Conservation (phyloP, 2,888 invertebrate species). For the Harmothoe impar region DNA sequence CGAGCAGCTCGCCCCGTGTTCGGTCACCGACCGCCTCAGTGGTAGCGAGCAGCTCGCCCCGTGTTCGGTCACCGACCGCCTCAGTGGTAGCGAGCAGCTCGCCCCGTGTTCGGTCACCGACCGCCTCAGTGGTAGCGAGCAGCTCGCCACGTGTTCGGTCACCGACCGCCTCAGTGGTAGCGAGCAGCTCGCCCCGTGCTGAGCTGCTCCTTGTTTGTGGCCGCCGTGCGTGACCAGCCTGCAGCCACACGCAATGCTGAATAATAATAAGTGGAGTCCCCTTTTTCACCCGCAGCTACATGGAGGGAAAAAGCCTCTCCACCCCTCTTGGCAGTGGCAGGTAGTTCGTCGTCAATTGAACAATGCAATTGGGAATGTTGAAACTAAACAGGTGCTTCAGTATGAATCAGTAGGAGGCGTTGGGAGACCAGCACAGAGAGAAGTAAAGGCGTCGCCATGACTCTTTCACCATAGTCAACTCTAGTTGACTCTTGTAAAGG, state of each 20-base stretch:
- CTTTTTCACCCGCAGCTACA: background rate
- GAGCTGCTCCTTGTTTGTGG: background rate
- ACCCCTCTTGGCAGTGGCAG: background rate
- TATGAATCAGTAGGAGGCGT: background rate
- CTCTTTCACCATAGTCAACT: no score
- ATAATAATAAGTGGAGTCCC: constrained; percentile 25
- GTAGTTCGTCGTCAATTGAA: background rate
- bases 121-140: background rate
- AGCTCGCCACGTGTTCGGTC: background rate
- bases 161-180: background rate
- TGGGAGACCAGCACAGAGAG: no score
- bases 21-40: no score
- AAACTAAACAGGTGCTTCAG: constrained; percentile 28
- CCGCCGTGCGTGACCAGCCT: constrained; percentile 12
- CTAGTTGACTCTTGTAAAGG: no score
- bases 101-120: no score
- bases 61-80: no score
- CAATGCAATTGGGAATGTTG: constrained; percentile 35
- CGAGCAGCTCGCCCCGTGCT: background rate
- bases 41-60: no score
- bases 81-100: no score
- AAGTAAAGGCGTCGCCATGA: no score
- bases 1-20: no score
- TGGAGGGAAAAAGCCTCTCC: background rate
- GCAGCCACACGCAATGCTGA: constrained; percentile 12